phyloP scores from a whole-genome alignment of 2,888 invertebrate genomes.

The Brachynemurus nebulosus region DNA sequence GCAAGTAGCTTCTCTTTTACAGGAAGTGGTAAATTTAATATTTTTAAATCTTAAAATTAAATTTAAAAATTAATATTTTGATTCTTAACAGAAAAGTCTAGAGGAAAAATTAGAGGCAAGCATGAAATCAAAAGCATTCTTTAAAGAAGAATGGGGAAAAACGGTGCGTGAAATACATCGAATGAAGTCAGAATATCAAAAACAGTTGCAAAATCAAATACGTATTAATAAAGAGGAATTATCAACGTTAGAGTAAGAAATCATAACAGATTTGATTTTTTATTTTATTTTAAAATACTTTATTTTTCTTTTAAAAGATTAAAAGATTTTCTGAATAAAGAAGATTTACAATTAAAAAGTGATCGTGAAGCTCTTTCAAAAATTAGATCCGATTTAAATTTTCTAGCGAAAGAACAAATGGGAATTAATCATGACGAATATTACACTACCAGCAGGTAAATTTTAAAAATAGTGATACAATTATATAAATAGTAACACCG shows the following conservation, averaged over 20 bases:
- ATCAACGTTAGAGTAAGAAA: slow-evolving; percentile 4
- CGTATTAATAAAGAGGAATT: slow-evolving; percentile 31
- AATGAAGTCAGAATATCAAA: slow-evolving; percentile 40
- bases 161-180: slow-evolving; percentile 53
- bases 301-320: neutral
- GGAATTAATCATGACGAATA: neutral
- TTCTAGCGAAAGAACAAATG: neutral
- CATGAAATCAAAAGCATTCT: slow-evolving; percentile 52
- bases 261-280: neutral
- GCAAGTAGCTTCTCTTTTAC: slow-evolving; percentile 49
- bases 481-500: neutral
- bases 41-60: slow-evolving; percentile 4
- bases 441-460: slow-evolving; percentile 6
- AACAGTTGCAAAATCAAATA: slow-evolving; percentile 37
- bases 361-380: slow-evolving; percentile 4
- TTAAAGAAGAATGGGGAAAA: slow-evolving; percentile 62
- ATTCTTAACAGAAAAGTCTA: slow-evolving; percentile 33
- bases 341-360: slow-evolving; percentile 3
- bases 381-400: slow-evolving; percentile 6
- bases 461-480: no score
- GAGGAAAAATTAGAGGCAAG: slow-evolving; percentile 51
- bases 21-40: slow-evolving; percentile 39
- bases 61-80: neutral
- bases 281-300: neutral
- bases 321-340: slow-evolving; percentile 4